Evolutionary conservation across 2,888 invertebrate genomes (phyloP).

Genomic region (Eueremaeus valkanovi): DNA sequence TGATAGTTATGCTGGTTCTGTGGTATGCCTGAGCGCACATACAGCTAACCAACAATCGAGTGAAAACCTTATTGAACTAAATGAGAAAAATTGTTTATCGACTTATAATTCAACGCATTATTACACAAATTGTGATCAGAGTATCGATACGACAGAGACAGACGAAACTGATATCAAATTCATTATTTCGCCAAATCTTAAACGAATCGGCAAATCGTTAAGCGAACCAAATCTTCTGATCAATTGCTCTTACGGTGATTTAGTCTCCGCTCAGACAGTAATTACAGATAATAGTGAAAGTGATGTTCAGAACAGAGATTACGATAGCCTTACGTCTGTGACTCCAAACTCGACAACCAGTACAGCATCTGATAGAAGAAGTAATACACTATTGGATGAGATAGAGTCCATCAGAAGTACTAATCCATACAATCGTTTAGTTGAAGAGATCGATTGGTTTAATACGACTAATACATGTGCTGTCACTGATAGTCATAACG

Average conservation of each 20-base stretch:
- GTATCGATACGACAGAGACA: neutral
- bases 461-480: neutral
- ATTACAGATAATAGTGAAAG: neutral
- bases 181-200: neutral
- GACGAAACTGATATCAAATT: neutral
- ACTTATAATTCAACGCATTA: neutral
- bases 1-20: too few relatives aligned
- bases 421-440: slow-evolving; percentile 28
- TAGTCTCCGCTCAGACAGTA: neutral
- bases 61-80: neutral
- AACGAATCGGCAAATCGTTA: neutral
- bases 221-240: slow-evolving; percentile 6
- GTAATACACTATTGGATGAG: neutral
- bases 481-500: neutral
- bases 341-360: neutral
- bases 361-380: neutral
- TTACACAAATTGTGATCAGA: neutral
- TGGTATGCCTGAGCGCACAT: slow-evolving; percentile 6
- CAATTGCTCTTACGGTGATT: neutral
- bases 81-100: neutral
- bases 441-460: neutral
- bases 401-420: neutral
- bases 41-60: slow-evolving; percentile 3
- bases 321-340: neutral
- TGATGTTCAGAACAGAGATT: neutral